These are phyloP conservation scores for Anhinga anhinga DNA, from an alignment of 2,113 vertebrate species.

Conservation along the genomic window DNA sequence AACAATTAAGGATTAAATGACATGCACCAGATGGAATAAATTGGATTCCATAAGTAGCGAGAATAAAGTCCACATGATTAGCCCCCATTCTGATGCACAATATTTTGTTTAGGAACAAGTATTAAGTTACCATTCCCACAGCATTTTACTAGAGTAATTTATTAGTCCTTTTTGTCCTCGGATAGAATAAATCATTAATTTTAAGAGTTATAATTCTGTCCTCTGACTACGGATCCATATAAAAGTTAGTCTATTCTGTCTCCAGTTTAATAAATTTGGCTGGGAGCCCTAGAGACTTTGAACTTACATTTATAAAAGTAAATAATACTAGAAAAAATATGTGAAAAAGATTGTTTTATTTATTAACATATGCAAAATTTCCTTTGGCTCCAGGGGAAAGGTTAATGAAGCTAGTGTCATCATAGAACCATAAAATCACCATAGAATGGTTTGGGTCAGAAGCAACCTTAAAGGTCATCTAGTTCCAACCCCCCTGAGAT, in stretches of 20 bases:
- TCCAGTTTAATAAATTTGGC: not conserved
- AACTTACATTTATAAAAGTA: not conserved
- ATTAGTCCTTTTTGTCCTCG: not conserved
- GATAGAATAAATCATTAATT: not conserved
- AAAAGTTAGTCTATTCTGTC: not conserved
- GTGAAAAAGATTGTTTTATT: not conserved
- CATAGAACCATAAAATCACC: not conserved
- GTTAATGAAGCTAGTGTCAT: not conserved
- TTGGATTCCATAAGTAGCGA: not conserved
- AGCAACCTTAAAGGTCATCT: not conserved
- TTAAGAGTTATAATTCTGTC: not conserved
- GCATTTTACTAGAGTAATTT: not conserved
- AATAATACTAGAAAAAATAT: not conserved
- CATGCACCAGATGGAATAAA: not conserved
- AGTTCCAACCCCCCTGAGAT: not conserved
- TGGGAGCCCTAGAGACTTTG: not conserved
- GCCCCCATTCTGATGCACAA: not conserved
- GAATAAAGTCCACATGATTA: not conserved
- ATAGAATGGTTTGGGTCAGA: not conserved
- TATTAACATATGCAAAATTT: not conserved
- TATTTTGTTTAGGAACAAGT: not conserved
- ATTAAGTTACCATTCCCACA: not conserved
- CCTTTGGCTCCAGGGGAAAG: not conserved
- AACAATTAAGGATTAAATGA: conserved; percentile 1
- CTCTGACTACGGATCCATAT: not conserved